These are phyloP conservation scores for roundworm (Caenorhabditis elegans) DNA, from an alignment of 1,140 invertebrate genomes.

Conservation along the genomic window WBcel235 BX284605.5:5194501-5195000, in stretches of 20 bases:
- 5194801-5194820: neutral
- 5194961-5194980: neutral
- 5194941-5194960: neutral
- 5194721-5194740: neutral
- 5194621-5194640: neutral
- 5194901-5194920: conserved; percentile 32
- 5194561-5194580: conserved; percentile 6
- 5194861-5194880: neutral
- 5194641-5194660: conserved; percentile 12
- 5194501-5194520: conserved; percentile 11
- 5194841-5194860: conserved; percentile 32
- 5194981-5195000: neutral
- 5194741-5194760: neutral
- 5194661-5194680: conserved; percentile 21
- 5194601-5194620: conserved; percentile 13
- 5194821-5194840: neutral
- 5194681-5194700: conserved; percentile 29
- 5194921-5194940: neutral
- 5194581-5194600: conserved; percentile 18
- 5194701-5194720: conserved; percentile 31
- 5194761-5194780: conserved; percentile 2
- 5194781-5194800: neutral
- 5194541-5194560: conserved; percentile 19
- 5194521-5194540: conserved; percentile 21
- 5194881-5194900: conserved; percentile 32